Conservation (phyloP, 2,797 vertebrate species). For the Macropus fuliginosus region DNA sequence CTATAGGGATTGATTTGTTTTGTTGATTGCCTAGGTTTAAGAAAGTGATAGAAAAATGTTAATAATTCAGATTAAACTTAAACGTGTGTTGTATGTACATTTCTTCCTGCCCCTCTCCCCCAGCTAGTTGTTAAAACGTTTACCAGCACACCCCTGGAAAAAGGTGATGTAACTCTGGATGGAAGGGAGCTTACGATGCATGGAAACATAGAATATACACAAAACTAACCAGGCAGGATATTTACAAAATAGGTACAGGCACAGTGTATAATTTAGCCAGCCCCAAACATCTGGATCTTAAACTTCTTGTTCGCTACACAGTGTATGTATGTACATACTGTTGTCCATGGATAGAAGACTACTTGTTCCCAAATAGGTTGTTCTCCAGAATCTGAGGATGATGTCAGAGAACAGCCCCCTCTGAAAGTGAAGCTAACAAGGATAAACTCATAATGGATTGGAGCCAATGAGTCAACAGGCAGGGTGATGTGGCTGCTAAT, state of each 20-base stretch:
- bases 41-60: background rate
- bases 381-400: background rate
- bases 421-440: background rate
- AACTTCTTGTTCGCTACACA: background rate
- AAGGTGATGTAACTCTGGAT: background rate
- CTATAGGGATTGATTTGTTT: background rate
- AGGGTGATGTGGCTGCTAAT: background rate
- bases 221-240: background rate
- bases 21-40: background rate
- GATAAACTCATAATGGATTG: background rate
- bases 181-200: background rate
- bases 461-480: background rate
- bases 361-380: background rate
- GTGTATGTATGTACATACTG: background rate
- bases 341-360: background rate
- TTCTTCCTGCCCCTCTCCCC: background rate
- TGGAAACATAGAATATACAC: background rate
- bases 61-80: background rate
- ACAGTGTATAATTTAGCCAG: background rate
- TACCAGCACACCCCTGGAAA: background rate
- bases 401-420: background rate
- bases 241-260: background rate
- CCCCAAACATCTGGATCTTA: background rate
- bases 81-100: background rate
- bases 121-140: background rate